Conservation (phyloP, 2,888 invertebrate species). For the Euphydryas editha region DNA sequence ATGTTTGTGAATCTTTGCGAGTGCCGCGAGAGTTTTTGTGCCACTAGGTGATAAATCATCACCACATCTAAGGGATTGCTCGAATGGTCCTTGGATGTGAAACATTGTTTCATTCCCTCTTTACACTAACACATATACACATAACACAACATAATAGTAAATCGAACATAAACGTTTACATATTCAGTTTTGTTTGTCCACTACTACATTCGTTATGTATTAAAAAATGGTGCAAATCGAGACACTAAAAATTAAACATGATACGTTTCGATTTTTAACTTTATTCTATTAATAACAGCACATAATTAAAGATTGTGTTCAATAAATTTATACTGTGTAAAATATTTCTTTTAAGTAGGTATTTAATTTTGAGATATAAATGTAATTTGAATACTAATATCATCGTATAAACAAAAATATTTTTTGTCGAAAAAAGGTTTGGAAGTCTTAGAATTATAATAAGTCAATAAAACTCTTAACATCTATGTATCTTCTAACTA, state of each 20-base stretch:
- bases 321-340: too few species aligned
- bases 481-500: slow-evolving; percentile 9
- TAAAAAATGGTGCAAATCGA: slow-evolving; percentile 8
- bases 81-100: slow-evolving; percentile 82
- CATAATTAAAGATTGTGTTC: too few species aligned
- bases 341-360: too few species aligned
- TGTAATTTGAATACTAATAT: too few species aligned
- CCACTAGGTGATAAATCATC: slow-evolving; percentile 75
- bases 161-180: not conserved
- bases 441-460: not conserved
- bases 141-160: not conserved
- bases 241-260: not conserved
- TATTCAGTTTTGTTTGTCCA: not conserved
- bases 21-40: slow-evolving; percentile 79
- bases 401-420: too few species aligned
- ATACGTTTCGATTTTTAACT: not conserved
- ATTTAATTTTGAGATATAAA: too few species aligned
- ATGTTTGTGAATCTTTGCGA: slow-evolving; percentile 86
- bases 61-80: slow-evolving; percentile 83
- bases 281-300: not conserved
- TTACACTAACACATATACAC: not conserved
- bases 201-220: not conserved
- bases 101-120: slow-evolving; percentile 60
- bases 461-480: not conserved
- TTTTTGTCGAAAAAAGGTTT: not conserved